These are phyloP conservation scores for Crepidodera aurea DNA, from an alignment of 2,888 invertebrate genomes.

Conservation along the genomic window DNA sequence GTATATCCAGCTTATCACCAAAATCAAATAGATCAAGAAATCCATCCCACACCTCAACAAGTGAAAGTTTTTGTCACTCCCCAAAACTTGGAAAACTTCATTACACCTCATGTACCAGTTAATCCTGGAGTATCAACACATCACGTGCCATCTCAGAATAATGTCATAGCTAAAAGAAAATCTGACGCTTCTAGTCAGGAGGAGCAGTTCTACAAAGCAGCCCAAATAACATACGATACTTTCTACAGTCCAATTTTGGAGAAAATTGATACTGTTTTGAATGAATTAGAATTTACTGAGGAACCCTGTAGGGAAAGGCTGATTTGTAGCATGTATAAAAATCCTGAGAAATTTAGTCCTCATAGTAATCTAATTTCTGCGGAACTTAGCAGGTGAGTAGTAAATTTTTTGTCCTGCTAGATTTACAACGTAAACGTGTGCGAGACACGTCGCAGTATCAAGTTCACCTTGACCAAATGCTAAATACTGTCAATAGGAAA, in stretches of 20 bases:
- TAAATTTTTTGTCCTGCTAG: not conserved
- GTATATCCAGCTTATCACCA: slow-evolving; percentile 21
- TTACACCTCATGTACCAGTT: not conserved
- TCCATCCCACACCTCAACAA: slow-evolving; percentile 4
- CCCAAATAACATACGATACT: slow-evolving; percentile 62
- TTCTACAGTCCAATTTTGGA: slow-evolving; percentile 83
- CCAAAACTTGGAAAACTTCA: not conserved
- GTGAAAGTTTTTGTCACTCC: not conserved
- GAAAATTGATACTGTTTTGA: slow-evolving; percentile 78
- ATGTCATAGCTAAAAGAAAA: slow-evolving; percentile 17
- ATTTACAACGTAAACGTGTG: no score
- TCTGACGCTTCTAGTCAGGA: slow-evolving; percentile 31
- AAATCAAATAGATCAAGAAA: slow-evolving; percentile 20
- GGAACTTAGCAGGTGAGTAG: slow-evolving; percentile 84
- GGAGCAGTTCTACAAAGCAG: slow-evolving; percentile 59
- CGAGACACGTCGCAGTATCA: not conserved
- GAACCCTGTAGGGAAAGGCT: slow-evolving; percentile 80
- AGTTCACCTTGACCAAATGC: slow-evolving; percentile 22
- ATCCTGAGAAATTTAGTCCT: slow-evolving; percentile 82
- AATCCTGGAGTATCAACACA: not conserved
- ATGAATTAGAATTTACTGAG: slow-evolving; percentile 74
- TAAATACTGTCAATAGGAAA: not conserved
- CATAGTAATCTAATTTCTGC: slow-evolving; percentile 88
- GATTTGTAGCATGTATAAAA: slow-evolving; percentile 85
- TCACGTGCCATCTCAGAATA: not conserved